Evolutionary conservation across 2,797 vertebrate genomes (phyloP), one percentile per base, ranked within the genome.

Genomic region (Lepus oiostolus): DNA sequence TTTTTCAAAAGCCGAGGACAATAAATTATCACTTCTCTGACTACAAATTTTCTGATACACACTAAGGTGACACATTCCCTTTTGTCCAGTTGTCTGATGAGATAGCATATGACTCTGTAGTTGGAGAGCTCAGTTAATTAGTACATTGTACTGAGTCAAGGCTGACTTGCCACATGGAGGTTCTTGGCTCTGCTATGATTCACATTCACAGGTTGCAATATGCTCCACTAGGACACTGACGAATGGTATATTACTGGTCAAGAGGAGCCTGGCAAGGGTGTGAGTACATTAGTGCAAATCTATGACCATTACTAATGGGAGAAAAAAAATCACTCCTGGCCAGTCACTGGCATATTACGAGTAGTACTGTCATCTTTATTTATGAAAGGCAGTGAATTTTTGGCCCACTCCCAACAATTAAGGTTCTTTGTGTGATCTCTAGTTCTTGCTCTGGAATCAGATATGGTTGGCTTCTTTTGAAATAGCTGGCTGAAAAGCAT

Each of bases 131-230:
- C 5, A 14, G 85, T 88, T 95, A 92, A 95, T 80, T 80, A 85
- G 70, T n/a, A 26, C 58, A 70, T 68, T 63, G 62, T 72, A 65
- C 74, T 91, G 74, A 90, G 30, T 96, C 50, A n/a, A 67, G 72
- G 63, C 91, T 79, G 74, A 63, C 90, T 94, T 93, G 65, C 82
- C 79, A 80, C 1, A 0, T 19, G 10, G 54, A 89, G 47, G 10
- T 70, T 93, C 28, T 93, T 63, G 52, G 65, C 88, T 93, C 54
- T 85, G 88, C 90, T 93, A 87, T 96, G 88, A 96, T 92, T 96
- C 95, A 79, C 82, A 85, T 75, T 26, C 60, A 6, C 22, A 32
- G 58, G 21, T 47, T 67, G 12, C 77, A 95, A 1, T 79, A 54
- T 71, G 60, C 52, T 58, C 58, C 65, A 16, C 47, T 63, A 24